These are phyloP conservation scores for Onthophagus sagittarius DNA, from an alignment of 2,888 invertebrate species.

Conservation along the genomic window DNA sequence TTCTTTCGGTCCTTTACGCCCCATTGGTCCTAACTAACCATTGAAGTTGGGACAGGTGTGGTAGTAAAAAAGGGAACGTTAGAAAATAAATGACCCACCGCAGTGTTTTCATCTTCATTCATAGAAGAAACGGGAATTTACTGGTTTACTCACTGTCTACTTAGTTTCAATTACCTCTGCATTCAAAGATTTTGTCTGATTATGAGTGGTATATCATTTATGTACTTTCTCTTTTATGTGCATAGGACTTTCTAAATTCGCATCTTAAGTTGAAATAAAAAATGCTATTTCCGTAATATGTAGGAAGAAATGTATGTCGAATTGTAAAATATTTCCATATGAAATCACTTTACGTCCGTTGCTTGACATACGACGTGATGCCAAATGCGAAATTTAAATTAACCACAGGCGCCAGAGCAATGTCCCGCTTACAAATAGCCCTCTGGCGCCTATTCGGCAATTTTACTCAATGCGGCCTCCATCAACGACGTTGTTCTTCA, in stretches of 20 bases:
- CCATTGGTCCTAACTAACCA: not conserved
- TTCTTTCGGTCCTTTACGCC: not conserved
- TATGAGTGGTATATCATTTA: not conserved
- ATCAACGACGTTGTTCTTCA: conserved; percentile 22
- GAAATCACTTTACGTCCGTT: not conserved
- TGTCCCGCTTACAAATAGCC: conserved; percentile 22
- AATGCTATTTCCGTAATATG: not conserved
- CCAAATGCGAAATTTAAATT: conserved; percentile 14
- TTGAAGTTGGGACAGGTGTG: not conserved
- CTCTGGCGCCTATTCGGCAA: conserved; percentile 24
- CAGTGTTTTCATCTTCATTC: not conserved
- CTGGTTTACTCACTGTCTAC: too few relatives aligned
- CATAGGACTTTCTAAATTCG: not conserved
- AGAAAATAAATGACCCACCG: not conserved
- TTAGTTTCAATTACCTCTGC: too few relatives aligned
- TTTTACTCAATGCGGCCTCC: conserved; percentile 16
- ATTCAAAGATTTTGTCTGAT: too few relatives aligned
- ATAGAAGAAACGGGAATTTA: not conserved
- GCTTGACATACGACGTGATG: conserved; percentile 4
- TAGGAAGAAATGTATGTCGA: not conserved
- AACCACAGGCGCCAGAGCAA: not conserved
- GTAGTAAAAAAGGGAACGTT: not conserved
- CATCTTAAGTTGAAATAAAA: not conserved
- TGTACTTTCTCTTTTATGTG: not conserved
- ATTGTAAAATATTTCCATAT: not conserved